Base-by-base conservation (phyloP, 2,888 invertebrate genomes). In the Tipula confusa region DNA sequence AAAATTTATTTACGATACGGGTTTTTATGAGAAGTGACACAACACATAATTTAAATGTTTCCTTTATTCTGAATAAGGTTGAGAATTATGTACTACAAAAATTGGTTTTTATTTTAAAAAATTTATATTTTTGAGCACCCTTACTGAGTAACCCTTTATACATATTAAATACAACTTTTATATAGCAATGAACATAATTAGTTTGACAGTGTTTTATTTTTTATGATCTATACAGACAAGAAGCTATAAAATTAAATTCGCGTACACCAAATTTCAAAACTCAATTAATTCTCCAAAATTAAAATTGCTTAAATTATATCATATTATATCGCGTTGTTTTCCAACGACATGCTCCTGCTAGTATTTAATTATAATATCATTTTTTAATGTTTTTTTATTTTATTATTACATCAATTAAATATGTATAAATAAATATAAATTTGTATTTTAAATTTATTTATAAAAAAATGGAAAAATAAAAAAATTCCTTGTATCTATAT, bases 401-500 rank as follows among this genome's bases (percentile, higher is more conserved):
- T 48, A 48, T 64, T 64, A 64, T 24, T 64, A 64, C 13, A 64
- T 24, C 64, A 64, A 64, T 64, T 64, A 64, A 64, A 64, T 64
- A 64, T 64, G 64, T 64, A 64, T 64, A 64, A 64, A 64, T 64
- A 64, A 64, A 64, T 64, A 64, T 24, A 64, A 24, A 64, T 64
- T 64, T 11, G 9, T 64, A 24, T 9, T 24, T 64, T 64, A 64
- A 43, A 64, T 64, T n/a, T 64, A 64, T 9, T 64, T 18, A 9
- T 64, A 24, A 24, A 64, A n/a, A n/a, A n/a, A n/a, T n/a, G n/a
- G n/a, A n/a, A n/a, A n/a, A n/a, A n/a, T n/a, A n/a, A n/a, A n/a
- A 24, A 24, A 64, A 24, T 9, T 64, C 24, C 9, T 64, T 24
- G 24, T 24, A 64, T 64, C 64, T 64, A 64, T 4, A 4, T 15